Base-by-base conservation (phyloP, 2,888 invertebrate species). In the Blomia tropicalis region DNA sequence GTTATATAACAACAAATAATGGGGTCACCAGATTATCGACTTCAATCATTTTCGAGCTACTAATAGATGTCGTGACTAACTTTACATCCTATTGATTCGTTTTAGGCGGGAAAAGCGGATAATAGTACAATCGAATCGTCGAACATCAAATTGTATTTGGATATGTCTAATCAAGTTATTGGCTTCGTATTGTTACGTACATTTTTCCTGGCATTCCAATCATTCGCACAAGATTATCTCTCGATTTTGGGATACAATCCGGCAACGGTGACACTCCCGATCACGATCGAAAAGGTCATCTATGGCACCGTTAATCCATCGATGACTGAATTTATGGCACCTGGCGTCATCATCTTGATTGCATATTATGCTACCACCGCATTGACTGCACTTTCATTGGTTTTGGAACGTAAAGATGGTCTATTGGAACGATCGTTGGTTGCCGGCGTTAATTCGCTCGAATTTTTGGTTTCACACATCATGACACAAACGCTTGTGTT, bases 341-440 rank as follows among this genome's bases (percentile, higher is more conserved):
- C 92, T 47, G 92, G 92, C 68, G 89, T 93, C 66, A 91, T 92
- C 70, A 77, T 92, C 68, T 91, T 91, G 44, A 91, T 92, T 75
- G 91, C 91, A 2, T 93, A 91, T 79, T 92, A 92, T 81, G 80
- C 93, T 78, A 91, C 93, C 59, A 90, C 91, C 11, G 93, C 92
- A 0, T 75, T 93, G 66, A 93, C 93, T 2, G 90, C 92, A 0
- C 85, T 92, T 0, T 88, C 87, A 1, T 78, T 91, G 67, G 88
- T 90, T 69, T 87, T 88, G 70, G 90, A 90, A 73, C 80, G 89
- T 69, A 89, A 85, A 79, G 90, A 90, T 72, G 90, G 93, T 2
- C 78, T 92, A 43, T 75, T 93, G 70, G 92, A 92, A 77, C 79
- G 93, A 67, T 89, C 90, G 60, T 87, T 89, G 83, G 90, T 91